Conservation (phyloP, 1,140 invertebrate species). For the Diuraphis noxia region DNA sequence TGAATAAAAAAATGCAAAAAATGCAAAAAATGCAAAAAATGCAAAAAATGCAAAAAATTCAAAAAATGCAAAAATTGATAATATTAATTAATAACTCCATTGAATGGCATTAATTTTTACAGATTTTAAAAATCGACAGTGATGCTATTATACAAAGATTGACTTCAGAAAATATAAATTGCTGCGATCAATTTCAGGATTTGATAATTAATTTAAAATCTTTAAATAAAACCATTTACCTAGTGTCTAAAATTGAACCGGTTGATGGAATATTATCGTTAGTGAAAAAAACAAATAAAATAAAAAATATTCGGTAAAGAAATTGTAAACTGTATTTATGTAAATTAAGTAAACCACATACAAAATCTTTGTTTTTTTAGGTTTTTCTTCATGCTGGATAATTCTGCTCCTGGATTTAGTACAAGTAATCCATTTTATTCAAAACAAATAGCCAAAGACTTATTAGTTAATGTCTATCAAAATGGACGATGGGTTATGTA, state of each 20-base stretch:
- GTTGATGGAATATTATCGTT: neutral
- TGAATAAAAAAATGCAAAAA: neutral
- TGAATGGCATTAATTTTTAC: neutral
- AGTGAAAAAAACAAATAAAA: neutral
- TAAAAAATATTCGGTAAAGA: neutral
- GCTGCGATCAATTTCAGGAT: neutral
- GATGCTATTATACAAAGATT: slow-evolving; percentile 1
- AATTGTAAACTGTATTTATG: neutral
- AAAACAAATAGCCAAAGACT: slow-evolving; percentile 21
- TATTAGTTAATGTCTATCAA: slow-evolving; percentile 25
- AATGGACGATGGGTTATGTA: slow-evolving; percentile 14
- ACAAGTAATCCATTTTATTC: slow-evolving; percentile 17
- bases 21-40: no score
- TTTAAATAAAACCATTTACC: neutral
- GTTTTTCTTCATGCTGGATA: slow-evolving; percentile 19
- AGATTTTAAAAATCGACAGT: neutral
- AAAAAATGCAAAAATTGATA: no score
- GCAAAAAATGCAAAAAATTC: no score
- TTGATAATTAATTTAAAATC: neutral
- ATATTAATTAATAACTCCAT: neutral
- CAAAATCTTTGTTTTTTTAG: neutral
- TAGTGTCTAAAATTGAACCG: neutral
- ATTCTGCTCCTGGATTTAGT: neutral
- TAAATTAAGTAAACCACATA: neutral
- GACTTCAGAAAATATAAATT: neutral